Base-by-base conservation (phyloP, 1,140 invertebrate species). In the Zaprionus davidi region DNA sequence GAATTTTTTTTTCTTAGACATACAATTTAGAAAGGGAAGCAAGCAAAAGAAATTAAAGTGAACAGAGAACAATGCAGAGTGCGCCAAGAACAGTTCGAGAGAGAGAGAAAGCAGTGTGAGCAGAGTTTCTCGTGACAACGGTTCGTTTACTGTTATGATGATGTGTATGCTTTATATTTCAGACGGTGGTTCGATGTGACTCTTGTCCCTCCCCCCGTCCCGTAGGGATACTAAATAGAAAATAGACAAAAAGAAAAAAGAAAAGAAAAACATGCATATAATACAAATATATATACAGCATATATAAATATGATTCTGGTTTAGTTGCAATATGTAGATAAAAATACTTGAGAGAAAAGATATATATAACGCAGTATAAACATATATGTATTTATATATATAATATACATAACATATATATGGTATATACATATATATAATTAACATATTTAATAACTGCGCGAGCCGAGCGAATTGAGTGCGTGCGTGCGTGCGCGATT, bases 271-370 rank as follows among this genome's bases (percentile, higher is more conserved):
- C 31, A 66, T 56, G 24, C 38, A 63, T 46, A 15, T 3, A 24
- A 34, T 36, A n/a, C 26, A 46, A 26, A 49, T 20, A 22, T 26
- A 26, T 13, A 73, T 20, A 38, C 41, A 28, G 49, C n/a, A 44
- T 20, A 26, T 53, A 36, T 38, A 31, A 22, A 51, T 38, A 67
- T 72, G 46, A 49, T 49, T 78, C 53, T 70, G 82, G 69, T 76
- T 86, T 87, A 86, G 82, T 87, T 86, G 82, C 82, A 86, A 86
- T 86, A 86, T 86, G 72, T 86, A 85, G 78, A 86, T 86, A 86
- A 79, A 78, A 56, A 56, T 44, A 64, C 58, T 44, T 64, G 56
- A 63, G 28, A 38, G 28, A 26, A 53, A 31, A 44, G 5, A 41
- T 56, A 68, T 17, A 41, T 28, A 59, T 22, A 53, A 15, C 59